Evolutionary conservation across 2,797 vertebrate species (phyloP).

Genomic region (Telmatherina bonti): DNA sequence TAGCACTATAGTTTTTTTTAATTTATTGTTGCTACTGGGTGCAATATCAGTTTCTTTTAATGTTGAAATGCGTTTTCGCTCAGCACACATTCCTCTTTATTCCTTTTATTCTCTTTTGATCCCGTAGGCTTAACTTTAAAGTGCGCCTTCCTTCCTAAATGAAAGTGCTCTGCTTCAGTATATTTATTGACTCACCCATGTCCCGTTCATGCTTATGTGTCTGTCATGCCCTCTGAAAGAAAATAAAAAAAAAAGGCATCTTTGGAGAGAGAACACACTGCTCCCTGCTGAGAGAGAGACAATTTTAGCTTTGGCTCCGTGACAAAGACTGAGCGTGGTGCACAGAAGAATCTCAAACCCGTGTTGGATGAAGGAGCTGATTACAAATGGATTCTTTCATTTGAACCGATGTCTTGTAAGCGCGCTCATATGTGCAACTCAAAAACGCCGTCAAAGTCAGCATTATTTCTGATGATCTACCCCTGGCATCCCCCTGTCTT

Average conservation of each 20-base stretch:
- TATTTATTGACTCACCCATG: conserved; percentile 57
- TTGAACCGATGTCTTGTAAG: conserved; percentile 27
- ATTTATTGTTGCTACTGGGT: conserved; percentile 12
- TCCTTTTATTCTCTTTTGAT: conserved; percentile 30
- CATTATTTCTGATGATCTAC: conserved; percentile 50
- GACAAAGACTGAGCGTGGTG: conserved; percentile 54
- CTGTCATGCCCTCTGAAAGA: conserved; percentile 35
- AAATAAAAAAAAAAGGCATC: conserved; percentile 10
- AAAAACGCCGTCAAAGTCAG: conserved; percentile 33
- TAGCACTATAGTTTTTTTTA: conserved; percentile 6
- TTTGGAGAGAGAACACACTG: conserved; percentile 48
- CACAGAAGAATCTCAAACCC: conserved; percentile 30
- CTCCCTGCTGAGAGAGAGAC: conserved; percentile 58
- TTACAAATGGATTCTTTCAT: conserved; percentile 52
- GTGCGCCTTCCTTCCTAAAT: conserved; percentile 42
- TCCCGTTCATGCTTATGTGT: conserved; percentile 42
- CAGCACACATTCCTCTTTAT: conserved; percentile 11
- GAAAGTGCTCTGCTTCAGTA: conserved; percentile 39
- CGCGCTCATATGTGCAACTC: conserved; percentile 17
- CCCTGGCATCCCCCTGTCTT: conserved; percentile 33
- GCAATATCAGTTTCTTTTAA: conserved; percentile 26
- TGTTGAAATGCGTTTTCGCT: conserved; percentile 32
- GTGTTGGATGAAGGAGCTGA: conserved; percentile 18
- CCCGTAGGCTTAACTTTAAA: conserved; percentile 56
- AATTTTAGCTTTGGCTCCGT: conserved; percentile 66